A percentile compares a stretch with the other conserved stretches of the same genome.
These are phyloP conservation scores for Clupea harengus DNA, from an alignment of 2,113 vertebrate genomes.

Conservation along the genomic window DNA sequence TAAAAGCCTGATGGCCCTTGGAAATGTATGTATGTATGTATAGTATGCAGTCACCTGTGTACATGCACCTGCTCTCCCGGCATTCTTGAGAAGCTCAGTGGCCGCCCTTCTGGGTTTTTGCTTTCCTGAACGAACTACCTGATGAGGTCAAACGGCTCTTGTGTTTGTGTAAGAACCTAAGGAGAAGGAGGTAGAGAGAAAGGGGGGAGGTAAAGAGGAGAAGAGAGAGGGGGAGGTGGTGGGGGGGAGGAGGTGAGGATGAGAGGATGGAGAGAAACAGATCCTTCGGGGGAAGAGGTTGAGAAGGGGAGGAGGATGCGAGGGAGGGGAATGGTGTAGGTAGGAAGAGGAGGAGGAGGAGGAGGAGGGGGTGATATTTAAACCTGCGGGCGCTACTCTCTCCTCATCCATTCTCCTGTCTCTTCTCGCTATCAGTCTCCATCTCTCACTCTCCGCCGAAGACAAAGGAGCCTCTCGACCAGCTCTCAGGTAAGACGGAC, in stretches of 20 bases:
- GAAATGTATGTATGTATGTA: too few relatives aligned
- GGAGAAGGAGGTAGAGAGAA: constrained; percentile 15
- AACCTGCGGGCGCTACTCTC: constrained; percentile 63
- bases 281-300: constrained; percentile 32
- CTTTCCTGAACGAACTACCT: constrained; percentile 39
- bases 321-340: constrained; percentile 18
- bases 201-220: constrained; percentile 25
- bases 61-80: background rate
- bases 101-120: background rate
- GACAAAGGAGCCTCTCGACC: constrained; percentile 65
- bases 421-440: constrained; percentile 47
- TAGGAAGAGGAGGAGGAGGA: constrained; percentile 27
- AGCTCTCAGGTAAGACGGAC: constrained; percentile 70
- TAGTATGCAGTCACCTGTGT: background rate
- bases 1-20: too few relatives aligned
- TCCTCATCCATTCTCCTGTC: constrained; percentile 64
- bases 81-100: background rate
- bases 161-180: constrained; percentile 8
- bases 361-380: constrained; percentile 71
- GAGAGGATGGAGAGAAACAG: constrained; percentile 39
- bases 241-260: constrained; percentile 22
- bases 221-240: background rate
- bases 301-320: constrained; percentile 40
- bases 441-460: constrained; percentile 53
- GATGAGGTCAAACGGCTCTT: constrained; percentile 26